phyloP scores from a whole-genome alignment of 2,888 invertebrate species.

The Dysmachus trigonus region DNA sequence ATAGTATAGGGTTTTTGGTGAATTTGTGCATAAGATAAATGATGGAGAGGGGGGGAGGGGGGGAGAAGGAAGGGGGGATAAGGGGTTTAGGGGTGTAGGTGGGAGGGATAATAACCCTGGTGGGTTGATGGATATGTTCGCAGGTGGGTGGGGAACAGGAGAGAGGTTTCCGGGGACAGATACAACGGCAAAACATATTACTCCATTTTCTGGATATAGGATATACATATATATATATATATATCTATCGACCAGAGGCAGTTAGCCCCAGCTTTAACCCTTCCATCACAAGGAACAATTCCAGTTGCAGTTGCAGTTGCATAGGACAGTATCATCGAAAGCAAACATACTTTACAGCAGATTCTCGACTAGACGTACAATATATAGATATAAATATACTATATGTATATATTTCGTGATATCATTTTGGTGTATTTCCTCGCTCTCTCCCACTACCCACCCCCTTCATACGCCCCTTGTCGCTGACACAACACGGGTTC shows the following conservation, averaged over 20 bases:
- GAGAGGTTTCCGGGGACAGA: too few species aligned
- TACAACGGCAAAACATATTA: background rate
- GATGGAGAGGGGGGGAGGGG: background rate
- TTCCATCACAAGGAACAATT: background rate
- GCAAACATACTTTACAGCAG: background rate
- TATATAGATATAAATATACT: background rate
- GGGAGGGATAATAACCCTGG: too few species aligned
- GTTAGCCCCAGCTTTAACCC: background rate
- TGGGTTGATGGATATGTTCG: background rate
- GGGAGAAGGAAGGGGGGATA: background rate
- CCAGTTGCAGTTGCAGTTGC: background rate
- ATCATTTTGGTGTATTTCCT: background rate
- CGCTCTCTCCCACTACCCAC: background rate
- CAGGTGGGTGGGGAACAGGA: background rate
- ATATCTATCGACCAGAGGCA: background rate
- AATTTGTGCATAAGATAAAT: background rate
- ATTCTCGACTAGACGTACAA: background rate
- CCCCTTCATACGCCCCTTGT: background rate
- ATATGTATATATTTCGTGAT: background rate
- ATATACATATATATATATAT: too few species aligned
- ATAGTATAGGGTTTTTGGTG: too few species aligned
- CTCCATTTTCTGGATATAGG: constrained; percentile 10
- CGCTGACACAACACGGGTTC: background rate
- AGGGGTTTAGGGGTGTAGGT: too few species aligned
- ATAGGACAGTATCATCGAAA: background rate